A percentile compares a stretch with the other conserved stretches of the same genome.
Evolutionary conservation across 23 tunicate genomes (phyloP).

Genomic region (Trididemnum nubilum): DNA sequence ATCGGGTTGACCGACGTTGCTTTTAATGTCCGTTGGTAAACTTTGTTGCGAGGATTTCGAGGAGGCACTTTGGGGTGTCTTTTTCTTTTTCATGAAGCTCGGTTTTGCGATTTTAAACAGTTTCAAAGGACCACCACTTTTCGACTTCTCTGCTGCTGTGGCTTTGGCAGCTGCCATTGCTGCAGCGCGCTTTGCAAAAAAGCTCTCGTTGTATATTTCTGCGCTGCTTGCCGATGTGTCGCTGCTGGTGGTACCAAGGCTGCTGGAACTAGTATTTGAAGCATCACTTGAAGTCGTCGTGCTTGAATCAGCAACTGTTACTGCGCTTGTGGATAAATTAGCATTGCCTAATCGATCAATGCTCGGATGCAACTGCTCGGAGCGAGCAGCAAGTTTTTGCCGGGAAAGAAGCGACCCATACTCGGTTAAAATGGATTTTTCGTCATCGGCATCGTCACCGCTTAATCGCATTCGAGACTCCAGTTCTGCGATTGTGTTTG

Average conservation of each 20-base stretch:
- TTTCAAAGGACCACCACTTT: slow-evolving; percentile 44
- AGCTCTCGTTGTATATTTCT: slow-evolving; percentile 43
- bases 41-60: neutral
- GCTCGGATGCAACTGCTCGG: slow-evolving; percentile 17
- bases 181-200: slow-evolving; percentile 39
- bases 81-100: slow-evolving; percentile 61
- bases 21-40: neutral
- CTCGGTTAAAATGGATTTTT: slow-evolving; percentile 82
- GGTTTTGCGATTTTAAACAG: slow-evolving; percentile 50
- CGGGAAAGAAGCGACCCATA: slow-evolving; percentile 57
- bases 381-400: slow-evolving; percentile 31
- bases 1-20: too few relatives aligned
- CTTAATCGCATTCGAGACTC: slow-evolving; percentile 42
- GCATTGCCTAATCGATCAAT: slow-evolving; percentile 31
- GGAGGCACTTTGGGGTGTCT: slow-evolving; percentile 5
- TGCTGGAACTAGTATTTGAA: slow-evolving; percentile 70
- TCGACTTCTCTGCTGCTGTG: slow-evolving; percentile 32
- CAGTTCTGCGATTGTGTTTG: slow-evolving; percentile 38
- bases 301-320: slow-evolving; percentile 84
- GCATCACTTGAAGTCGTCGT: slow-evolving; percentile 93
- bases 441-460: slow-evolving; percentile 95
- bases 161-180: slow-evolving; percentile 31
- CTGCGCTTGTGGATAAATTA: slow-evolving; percentile 19
- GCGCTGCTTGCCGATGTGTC: slow-evolving; percentile 82
- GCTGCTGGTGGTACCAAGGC: slow-evolving; percentile 81